A percentile compares a stretch with the other conserved stretches of the same genome.
Evolutionary conservation across 2,888 invertebrate species (phyloP).

Genomic region (Balanococcus diminutus): DNA sequence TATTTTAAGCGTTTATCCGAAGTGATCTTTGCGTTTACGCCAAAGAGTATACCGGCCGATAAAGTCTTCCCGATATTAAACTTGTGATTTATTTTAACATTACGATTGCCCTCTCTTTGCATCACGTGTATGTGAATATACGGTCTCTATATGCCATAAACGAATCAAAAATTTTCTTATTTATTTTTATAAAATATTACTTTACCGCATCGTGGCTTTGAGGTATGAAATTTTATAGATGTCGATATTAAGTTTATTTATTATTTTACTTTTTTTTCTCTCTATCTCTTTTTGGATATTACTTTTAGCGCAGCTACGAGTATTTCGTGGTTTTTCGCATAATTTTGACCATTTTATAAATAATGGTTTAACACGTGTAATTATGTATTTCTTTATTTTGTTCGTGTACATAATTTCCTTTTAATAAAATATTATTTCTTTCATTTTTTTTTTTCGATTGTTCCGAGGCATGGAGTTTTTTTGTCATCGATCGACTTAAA

Average conservation of each 20-base stretch:
- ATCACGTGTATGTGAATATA: not conserved
- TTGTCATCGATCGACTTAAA: not conserved
- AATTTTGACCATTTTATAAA: not conserved
- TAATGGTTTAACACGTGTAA: not conserved
- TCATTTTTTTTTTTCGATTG: not conserved
- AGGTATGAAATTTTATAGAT: not conserved
- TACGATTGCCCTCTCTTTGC: not conserved
- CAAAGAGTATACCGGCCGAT: not conserved
- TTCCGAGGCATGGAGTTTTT: too few relatives aligned
- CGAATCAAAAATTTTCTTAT: conserved; percentile 37
- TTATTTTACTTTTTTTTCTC: not conserved
- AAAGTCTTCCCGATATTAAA: conserved; percentile 2
- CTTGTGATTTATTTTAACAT: conserved; percentile 14
- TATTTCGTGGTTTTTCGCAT: not conserved
- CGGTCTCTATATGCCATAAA: conserved; percentile 6
- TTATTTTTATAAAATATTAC: not conserved
- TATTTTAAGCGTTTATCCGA: conserved; percentile 24
- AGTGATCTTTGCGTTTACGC: conserved; percentile 6
- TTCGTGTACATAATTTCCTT: not conserved
- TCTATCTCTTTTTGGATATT: not conserved
- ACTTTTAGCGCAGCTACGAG: not conserved
- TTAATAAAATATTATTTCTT: conserved; percentile 14
- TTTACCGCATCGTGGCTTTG: not conserved
- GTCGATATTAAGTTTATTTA: conserved; percentile 1
- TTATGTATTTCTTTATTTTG: conserved; percentile 4